Evolutionary conservation across 2,113 vertebrate species (phyloP).

Genomic region (Cygnus atratus): DNA sequence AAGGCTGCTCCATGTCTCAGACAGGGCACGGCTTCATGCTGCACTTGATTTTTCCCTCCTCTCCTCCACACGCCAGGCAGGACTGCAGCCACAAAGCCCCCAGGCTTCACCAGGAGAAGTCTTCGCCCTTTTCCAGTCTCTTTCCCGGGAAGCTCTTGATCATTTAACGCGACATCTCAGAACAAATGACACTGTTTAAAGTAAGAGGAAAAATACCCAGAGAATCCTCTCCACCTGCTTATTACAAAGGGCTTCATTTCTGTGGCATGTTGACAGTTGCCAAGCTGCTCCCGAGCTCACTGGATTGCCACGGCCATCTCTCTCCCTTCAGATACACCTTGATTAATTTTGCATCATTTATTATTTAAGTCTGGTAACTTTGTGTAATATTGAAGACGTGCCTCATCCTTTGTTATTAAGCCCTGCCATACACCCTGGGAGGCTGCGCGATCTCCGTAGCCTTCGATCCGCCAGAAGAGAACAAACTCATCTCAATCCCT

Average conservation of each 20-base stretch:
- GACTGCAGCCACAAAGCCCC: not conserved
- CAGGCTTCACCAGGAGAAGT: not conserved
- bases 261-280: not conserved
- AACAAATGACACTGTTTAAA: not conserved
- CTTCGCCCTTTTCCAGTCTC: not conserved
- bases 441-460: not conserved
- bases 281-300: not conserved
- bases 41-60: not conserved
- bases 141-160: not conserved
- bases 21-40: not conserved
- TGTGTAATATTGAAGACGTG: constrained; percentile 48
- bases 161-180: not conserved
- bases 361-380: constrained; percentile 39
- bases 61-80: not conserved
- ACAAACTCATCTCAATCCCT: constrained; percentile 59
- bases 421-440: constrained; percentile 27
- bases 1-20: not conserved
- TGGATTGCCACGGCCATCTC: not conserved
- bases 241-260: constrained; percentile 19
- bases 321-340: constrained; percentile 22
- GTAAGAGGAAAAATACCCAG: not conserved
- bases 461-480: constrained; percentile 52
- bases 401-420: constrained; percentile 61
- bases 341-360: constrained; percentile 62
- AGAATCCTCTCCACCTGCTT: not conserved